Evolutionary conservation across 2,797 vertebrate species (phyloP).

Genomic region (Chelonia mydas): DNA sequence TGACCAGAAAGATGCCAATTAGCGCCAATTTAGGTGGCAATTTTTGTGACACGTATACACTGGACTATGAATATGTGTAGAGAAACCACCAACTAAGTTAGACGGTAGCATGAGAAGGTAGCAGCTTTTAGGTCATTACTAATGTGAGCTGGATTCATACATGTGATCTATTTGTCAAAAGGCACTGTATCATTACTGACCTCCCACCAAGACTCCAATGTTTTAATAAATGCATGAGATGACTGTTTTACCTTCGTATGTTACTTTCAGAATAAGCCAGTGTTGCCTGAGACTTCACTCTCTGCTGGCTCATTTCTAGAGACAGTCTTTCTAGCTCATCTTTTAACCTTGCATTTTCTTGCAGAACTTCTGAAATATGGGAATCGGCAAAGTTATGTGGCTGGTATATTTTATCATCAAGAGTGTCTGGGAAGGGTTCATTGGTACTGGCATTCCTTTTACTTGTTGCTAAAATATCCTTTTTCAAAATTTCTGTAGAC

Average conservation of each 20-base stretch:
- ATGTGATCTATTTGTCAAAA: rapidly evolving
- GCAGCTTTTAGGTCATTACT: not conserved
- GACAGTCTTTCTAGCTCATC: conserved; percentile 81
- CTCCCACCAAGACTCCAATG: not conserved
- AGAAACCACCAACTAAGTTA: not conserved
- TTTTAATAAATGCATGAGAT: not conserved
- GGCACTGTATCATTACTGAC: not conserved
- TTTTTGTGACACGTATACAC: not conserved
- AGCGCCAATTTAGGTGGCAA: not conserved
- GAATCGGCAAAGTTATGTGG: conserved; percentile 83
- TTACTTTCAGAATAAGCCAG: conserved; percentile 79
- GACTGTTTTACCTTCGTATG: conserved; percentile 82
- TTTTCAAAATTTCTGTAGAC: conserved; percentile 52
- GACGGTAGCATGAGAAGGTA: not conserved
- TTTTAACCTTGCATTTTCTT: conserved; percentile 88
- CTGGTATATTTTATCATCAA: conserved; percentile 85
- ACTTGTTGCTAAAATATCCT: conserved; percentile 10
- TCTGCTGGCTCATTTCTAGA: conserved; percentile 82
- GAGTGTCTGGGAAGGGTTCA: conserved; percentile 73
- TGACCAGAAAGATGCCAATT: not conserved
- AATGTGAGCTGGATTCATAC: not conserved
- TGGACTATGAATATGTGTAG: not conserved
- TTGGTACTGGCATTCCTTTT: conserved; percentile 38
- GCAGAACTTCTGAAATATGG: conserved; percentile 85
- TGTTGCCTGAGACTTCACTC: conserved; percentile 75